These are phyloP conservation scores for Eledona agricola DNA, from an alignment of 2,888 invertebrate species.

Conservation along the genomic window DNA sequence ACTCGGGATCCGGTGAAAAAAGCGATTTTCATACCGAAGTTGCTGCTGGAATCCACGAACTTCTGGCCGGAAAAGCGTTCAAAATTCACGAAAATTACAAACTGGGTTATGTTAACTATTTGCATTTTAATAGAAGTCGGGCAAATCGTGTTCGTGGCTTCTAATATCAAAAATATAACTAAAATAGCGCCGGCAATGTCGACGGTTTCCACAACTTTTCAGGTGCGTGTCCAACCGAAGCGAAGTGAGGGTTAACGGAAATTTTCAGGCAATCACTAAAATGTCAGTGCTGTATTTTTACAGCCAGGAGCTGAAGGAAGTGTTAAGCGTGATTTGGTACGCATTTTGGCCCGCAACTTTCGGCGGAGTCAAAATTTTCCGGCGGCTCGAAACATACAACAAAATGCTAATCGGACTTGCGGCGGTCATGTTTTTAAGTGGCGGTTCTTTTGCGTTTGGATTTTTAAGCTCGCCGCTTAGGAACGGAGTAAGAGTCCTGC, in stretches of 20 bases:
- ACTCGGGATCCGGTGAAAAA: slow-evolving; percentile 5
- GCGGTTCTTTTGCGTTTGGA: slow-evolving; percentile 28
- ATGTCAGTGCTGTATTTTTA: slow-evolving; percentile 10
- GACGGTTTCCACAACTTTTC: slow-evolving; percentile 18
- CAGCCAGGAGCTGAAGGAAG: slow-evolving; percentile 4
- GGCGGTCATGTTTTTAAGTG: slow-evolving; percentile 1
- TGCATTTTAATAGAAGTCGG: slow-evolving; percentile 16
- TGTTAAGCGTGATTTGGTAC: slow-evolving; percentile 7
- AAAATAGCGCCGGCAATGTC: slow-evolving; percentile 18
- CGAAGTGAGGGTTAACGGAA: not conserved
- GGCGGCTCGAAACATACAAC: slow-evolving; percentile 3
- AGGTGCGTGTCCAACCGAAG: slow-evolving; percentile 2
- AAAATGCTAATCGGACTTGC: slow-evolving; percentile 3
- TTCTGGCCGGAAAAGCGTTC: slow-evolving; percentile 18
- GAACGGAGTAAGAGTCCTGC: slow-evolving; percentile 20
- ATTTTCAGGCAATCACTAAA: slow-evolving; percentile 17
- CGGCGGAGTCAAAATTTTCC: slow-evolving; percentile 2
- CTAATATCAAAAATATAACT: slow-evolving; percentile 5
- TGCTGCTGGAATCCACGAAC: slow-evolving; percentile 14
- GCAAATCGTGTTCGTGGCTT: slow-evolving; percentile 12
- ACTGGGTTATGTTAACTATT: slow-evolving; percentile 8
- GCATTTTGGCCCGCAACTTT: slow-evolving; percentile 12
- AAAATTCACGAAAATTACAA: slow-evolving; percentile 6
- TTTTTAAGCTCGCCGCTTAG: slow-evolving; percentile 26
- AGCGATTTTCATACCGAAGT: slow-evolving; percentile 13